Percentiles rank a stretch among this genome's conserved stretches.
Conservation (phyloP, 2,888 invertebrate genomes). For the Eupithecia insigniata region DNA sequence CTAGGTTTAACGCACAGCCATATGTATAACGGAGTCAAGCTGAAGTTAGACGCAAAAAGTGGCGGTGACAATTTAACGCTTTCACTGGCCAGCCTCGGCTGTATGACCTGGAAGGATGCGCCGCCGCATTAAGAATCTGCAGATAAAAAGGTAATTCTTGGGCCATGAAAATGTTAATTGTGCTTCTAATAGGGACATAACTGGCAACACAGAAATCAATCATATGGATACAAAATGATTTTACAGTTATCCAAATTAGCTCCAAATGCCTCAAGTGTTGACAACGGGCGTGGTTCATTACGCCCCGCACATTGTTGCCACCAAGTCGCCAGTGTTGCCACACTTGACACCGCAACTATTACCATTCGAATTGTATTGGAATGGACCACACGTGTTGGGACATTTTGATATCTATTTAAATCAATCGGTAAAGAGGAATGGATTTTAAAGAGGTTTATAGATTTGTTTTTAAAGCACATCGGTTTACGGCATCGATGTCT, state of each 20-base stretch:
- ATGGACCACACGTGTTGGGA: slow-evolving; percentile 20
- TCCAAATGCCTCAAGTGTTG: slow-evolving; percentile 17
- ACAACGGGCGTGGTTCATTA: slow-evolving; percentile 25
- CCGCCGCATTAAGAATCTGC: too few relatives aligned
- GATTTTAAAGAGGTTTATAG: slow-evolving; percentile 1
- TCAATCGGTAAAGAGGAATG: not conserved
- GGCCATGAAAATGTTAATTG: not conserved
- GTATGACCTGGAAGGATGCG: too few relatives aligned
- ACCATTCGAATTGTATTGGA: slow-evolving; percentile 8
- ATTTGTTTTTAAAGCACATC: not conserved
- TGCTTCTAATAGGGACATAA: not conserved
- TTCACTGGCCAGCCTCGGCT: too few relatives aligned
- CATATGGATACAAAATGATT: not conserved
- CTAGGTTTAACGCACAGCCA: not conserved
- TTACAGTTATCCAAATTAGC: slow-evolving; percentile 19
- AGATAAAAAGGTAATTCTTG: too few relatives aligned
- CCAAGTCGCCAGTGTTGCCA: slow-evolving; percentile 1
- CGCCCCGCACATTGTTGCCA: slow-evolving; percentile 19
- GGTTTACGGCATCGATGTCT: not conserved
- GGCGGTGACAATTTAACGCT: too few relatives aligned
- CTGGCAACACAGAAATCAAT: not conserved
- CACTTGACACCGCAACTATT: slow-evolving; percentile 10
- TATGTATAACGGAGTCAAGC: not conserved
- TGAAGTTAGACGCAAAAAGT: not conserved
- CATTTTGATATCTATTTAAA: not conserved